phyloP scores from a whole-genome alignment of 2,888 invertebrate species.

The Himalopsyche anomala region DNA sequence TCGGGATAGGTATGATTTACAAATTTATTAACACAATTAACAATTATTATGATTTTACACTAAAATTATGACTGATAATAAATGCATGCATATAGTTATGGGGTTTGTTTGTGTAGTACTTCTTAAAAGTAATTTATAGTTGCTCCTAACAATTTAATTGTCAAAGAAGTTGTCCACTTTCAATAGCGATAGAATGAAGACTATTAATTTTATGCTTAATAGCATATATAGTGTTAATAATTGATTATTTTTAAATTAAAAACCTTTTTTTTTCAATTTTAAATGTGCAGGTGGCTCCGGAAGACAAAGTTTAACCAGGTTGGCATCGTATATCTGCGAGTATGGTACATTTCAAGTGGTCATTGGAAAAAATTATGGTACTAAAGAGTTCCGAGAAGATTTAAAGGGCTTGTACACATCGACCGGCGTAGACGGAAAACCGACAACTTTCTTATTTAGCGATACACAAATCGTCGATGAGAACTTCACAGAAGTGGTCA shows the following conservation, averaged over 20 bases:
- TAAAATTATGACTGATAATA: neutral
- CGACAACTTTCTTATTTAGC: conserved; percentile 88
- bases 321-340: conserved; percentile 89
- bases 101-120: neutral
- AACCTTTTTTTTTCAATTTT: neutral
- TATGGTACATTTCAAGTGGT: conserved; percentile 87
- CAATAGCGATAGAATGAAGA: too few species aligned
- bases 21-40: neutral
- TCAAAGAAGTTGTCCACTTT: too few species aligned
- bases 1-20: conserved; percentile 82
- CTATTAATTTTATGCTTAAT: neutral
- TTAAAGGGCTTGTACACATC: conserved; percentile 84
- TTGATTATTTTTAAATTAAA: conserved; percentile 23
- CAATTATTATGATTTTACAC: neutral
- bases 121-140: neutral
- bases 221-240: conserved; percentile 19
- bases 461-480: conserved; percentile 92
- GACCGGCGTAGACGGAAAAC: conserved; percentile 86
- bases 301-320: conserved; percentile 85
- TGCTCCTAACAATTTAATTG: neutral
- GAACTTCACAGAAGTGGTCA: conserved; percentile 90
- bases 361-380: conserved; percentile 86
- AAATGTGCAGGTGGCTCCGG: conserved; percentile 84
- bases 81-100: neutral
- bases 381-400: conserved; percentile 88